Conservation (phyloP, 2,888 invertebrate genomes). For the Tetragonula carbonaria region DNA sequence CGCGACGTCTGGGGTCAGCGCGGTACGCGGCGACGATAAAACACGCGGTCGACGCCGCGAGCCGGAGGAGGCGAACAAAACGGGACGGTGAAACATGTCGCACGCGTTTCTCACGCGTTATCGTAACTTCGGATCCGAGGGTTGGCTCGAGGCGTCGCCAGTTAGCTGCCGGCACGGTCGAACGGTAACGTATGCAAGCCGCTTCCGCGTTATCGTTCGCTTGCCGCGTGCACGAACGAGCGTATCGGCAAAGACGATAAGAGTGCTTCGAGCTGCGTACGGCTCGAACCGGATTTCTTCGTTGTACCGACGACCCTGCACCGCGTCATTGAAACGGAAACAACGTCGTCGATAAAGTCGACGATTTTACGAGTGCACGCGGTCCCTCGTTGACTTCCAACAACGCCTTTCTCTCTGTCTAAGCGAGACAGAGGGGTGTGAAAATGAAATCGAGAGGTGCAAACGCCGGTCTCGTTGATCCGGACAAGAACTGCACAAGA, state of each 20-base stretch:
- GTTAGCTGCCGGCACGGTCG: conserved; percentile 35
- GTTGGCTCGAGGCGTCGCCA: conserved; percentile 55
- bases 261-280: not conserved
- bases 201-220: conserved; percentile 51
- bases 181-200: conserved; percentile 67
- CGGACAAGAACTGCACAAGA: too few relatives aligned
- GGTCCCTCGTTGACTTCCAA: not conserved
- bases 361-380: conserved; percentile 18
- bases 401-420: not conserved
- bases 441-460: not conserved
- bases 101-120: conserved; percentile 70
- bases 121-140: conserved; percentile 61
- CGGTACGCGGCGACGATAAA: conserved; percentile 58
- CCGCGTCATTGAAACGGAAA: conserved; percentile 40
- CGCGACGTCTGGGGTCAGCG: conserved; percentile 32
- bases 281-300: conserved; percentile 34
- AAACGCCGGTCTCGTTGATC: not conserved
- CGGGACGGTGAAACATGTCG: conserved; percentile 65
- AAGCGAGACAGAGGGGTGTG: not conserved
- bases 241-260: conserved; percentile 60
- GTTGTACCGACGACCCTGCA: conserved; percentile 5
- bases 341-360: conserved; percentile 29
- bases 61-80: conserved; percentile 55
- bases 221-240: conserved; percentile 26
- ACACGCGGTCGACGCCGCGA: conserved; percentile 29